Conservation (phyloP, 2,797 vertebrate species). For the Molossus alvarezi region DNA sequence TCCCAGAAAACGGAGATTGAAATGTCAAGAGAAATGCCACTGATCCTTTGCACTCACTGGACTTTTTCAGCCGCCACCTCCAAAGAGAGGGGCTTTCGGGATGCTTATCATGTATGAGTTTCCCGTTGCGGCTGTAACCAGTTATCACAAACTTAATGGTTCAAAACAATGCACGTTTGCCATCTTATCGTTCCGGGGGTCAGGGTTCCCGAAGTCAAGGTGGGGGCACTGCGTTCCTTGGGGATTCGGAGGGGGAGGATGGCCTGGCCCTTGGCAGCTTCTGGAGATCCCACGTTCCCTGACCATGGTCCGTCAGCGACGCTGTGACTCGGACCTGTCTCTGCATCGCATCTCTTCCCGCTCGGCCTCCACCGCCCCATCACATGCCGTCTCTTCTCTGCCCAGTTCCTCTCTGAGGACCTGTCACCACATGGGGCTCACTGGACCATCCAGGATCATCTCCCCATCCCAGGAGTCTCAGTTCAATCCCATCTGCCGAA, state of each 20-base stretch:
- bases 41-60: accelerated
- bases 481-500: background rate
- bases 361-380: accelerated
- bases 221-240: too few relatives aligned
- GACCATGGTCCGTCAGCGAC: accelerated
- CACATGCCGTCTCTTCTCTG: too few relatives aligned
- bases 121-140: background rate
- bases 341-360: accelerated
- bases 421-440: accelerated
- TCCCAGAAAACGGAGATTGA: background rate
- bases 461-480: background rate
- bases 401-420: too few relatives aligned
- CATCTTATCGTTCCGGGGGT: background rate
- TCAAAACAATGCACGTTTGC: background rate
- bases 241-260: accelerated
- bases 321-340: accelerated
- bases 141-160: too few relatives aligned
- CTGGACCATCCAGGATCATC: background rate
- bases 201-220: background rate
- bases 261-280: accelerated
- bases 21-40: background rate
- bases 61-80: accelerated
- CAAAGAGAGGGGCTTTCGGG: background rate
- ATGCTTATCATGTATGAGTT: accelerated
- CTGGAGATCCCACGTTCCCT: accelerated